Base-by-base conservation (phyloP, 2,113 vertebrate genomes). In the Leucoraja erinaceus region DNA sequence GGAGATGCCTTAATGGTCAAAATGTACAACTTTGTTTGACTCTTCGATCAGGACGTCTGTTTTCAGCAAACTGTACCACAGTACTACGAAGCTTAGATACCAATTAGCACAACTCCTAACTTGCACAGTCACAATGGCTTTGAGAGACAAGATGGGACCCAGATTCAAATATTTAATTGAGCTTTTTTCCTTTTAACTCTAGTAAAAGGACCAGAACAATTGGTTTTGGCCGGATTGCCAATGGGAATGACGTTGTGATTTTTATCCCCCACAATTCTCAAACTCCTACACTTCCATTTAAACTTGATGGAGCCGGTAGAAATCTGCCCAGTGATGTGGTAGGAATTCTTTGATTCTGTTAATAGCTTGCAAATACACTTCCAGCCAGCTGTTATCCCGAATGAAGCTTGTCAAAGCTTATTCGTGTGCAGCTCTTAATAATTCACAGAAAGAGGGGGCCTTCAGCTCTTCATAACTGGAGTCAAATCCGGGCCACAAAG, bases 391-490 rank as follows among this genome's bases (percentile, higher is more conserved):
- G 88, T 91, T 72, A 54, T 54, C 38, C 63, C 3, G 38, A 72
- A 74, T 72, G 68, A 72, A 10, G 11, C 66, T 91, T 91, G 90
- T 70, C 68, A 91, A 72, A 25, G 33, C 33, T 70, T 14, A 91
- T 91, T 91, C 72, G 38, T 72, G 72, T 74, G 31, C 72, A 22
- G 33, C 68, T 54, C 38, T 91, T 91, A 91, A 91, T 68, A 74
- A 33, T 72, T 91, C 68, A 91, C 90, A 91, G 68, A 74, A 54
- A 91, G 68, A 54, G 10, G 33, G 72, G 66, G 31, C 90, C 66
- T 47, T 91, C 66, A 91, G 90, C 66, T 91, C 66, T 68, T 74
- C 38, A 54, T 70, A 74, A 33, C 22, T 91, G 66, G 38, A 72
- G 38, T 91, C 31, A 91, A 47, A 91, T 31, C 4, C 6, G 31